phyloP scores from a whole-genome alignment of 2,113 vertebrate genomes.

The Stomatorhinus ivindoensis region DNA sequence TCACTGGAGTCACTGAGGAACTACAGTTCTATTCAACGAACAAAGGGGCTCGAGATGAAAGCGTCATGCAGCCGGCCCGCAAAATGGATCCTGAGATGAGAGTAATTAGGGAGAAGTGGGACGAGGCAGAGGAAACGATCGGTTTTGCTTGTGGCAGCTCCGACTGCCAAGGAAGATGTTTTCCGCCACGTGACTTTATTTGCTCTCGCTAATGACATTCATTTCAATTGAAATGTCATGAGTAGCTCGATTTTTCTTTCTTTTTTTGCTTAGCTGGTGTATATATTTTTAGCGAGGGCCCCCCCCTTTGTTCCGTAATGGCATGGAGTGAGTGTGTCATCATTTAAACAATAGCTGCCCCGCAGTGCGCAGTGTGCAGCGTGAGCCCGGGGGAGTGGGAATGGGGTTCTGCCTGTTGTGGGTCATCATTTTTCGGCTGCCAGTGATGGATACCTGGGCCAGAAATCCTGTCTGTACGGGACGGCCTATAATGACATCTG shows the following conservation, averaged over 20 bases:
- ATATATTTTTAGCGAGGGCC: neutral
- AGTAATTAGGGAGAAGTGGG: neutral
- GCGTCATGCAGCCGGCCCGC: neutral
- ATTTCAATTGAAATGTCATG: neutral
- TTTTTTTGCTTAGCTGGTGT: neutral
- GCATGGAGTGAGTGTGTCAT: slow-evolving; percentile 2
- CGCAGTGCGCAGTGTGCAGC: neutral
- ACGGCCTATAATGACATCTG: neutral
- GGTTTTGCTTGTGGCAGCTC: neutral
- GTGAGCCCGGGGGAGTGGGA: neutral
- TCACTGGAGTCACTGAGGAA: neutral
- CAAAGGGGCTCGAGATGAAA: neutral
- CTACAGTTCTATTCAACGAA: neutral
- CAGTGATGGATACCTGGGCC: neutral
- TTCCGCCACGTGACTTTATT: neutral
- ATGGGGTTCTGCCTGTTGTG: neutral
- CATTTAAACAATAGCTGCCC: neutral
- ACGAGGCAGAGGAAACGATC: neutral
- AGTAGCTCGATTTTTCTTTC: neutral
- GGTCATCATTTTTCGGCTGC: neutral
- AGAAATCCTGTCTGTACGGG: neutral
- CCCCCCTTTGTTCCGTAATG: neutral
- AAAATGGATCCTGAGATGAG: neutral
- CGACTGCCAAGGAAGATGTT: neutral
- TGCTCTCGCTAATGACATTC: neutral